Conservation (phyloP, 2,113 vertebrate species). For the Rhabdomys dilectus region DNA sequence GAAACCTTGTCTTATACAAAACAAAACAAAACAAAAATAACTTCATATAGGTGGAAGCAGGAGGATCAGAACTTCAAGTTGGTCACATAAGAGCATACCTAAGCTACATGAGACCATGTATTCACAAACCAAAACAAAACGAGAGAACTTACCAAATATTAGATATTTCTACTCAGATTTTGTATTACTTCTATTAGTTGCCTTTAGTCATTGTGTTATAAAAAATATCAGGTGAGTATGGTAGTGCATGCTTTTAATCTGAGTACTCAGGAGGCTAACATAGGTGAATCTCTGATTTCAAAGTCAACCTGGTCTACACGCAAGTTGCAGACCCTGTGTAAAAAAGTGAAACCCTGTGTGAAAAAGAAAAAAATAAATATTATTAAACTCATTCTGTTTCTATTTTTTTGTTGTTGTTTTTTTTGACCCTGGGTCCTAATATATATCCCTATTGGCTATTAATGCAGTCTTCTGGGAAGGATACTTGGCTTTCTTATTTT, state of each 20-base stretch:
- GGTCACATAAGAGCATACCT: neutral
- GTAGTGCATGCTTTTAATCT: neutral
- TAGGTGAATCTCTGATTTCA: neutral
- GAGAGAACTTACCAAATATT: neutral
- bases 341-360: neutral
- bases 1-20: neutral
- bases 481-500: neutral
- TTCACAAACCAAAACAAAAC: neutral
- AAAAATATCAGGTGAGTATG: neutral
- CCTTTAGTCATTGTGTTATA: neutral
- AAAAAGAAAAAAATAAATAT: neutral
- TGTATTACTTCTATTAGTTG: neutral
- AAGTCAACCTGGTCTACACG: neutral
- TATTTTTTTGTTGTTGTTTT: neutral
- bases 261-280: neutral
- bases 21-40: neutral
- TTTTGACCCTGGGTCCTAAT: neutral
- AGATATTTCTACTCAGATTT: neutral
- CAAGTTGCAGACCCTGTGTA: neutral
- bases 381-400: neutral
- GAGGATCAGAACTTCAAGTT: neutral
- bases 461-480: neutral
- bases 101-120: neutral
- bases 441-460: neutral
- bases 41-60: neutral